phyloP scores from a whole-genome alignment of 2,113 vertebrate genomes.

The Pomatorhinus ruficollis region DNA sequence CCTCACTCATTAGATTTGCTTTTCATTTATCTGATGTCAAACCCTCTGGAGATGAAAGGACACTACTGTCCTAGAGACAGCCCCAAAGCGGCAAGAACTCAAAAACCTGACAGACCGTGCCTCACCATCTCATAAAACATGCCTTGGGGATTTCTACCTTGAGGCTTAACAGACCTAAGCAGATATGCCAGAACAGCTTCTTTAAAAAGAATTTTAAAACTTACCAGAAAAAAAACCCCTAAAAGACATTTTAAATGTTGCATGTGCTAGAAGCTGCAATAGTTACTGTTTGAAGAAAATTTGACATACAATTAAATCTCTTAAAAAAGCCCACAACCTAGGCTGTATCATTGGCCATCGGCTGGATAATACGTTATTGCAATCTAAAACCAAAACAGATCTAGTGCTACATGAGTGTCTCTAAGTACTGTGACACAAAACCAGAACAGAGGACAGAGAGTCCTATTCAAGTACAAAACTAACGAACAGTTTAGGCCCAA shows the following conservation, averaged over 20 bases:
- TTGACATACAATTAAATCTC: neutral
- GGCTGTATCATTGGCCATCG: neutral
- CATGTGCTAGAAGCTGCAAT: neutral
- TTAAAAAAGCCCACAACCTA: neutral
- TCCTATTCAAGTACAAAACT: neutral
- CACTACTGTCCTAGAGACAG: neutral
- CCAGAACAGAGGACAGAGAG: neutral
- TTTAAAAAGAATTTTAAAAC: neutral
- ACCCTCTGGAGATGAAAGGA: constrained; percentile 48
- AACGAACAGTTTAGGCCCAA: neutral
- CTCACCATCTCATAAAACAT: neutral
- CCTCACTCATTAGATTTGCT: constrained; percentile 32
- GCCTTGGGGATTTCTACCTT: constrained; percentile 11
- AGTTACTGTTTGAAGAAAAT: neutral
- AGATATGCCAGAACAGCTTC: neutral
- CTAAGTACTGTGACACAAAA: neutral
- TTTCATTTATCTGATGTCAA: constrained; percentile 54
- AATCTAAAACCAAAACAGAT: neutral
- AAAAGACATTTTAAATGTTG: neutral
- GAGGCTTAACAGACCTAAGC: constrained; percentile 1
- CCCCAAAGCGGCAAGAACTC: neutral
- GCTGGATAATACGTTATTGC: neutral
- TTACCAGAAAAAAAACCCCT: fast-evolving
- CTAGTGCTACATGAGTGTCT: neutral
- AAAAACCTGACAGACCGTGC: neutral